These are phyloP conservation scores for Eublepharis macularius DNA, from an alignment of 2,113 vertebrate genomes.

Conservation along the genomic window DNA sequence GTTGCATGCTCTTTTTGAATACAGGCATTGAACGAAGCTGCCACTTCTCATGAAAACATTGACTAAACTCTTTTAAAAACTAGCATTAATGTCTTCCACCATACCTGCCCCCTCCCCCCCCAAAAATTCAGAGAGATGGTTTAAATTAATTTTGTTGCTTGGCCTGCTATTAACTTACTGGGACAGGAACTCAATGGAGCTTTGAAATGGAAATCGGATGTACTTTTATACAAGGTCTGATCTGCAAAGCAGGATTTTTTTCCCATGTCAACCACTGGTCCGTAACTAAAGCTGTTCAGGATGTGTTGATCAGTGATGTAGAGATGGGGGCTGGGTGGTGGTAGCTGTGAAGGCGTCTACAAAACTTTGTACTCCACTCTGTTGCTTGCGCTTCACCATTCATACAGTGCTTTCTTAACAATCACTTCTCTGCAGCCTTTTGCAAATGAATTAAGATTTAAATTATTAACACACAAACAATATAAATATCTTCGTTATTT, in stretches of 20 bases:
- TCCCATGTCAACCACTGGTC: conserved; percentile 35
- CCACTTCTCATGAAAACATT: neutral
- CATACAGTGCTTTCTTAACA: neutral
- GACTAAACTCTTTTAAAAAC: neutral
- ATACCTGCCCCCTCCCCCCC: neutral
- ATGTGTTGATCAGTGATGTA: conserved; percentile 7
- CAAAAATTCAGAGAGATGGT: neutral
- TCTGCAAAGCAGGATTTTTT: conserved; percentile 48
- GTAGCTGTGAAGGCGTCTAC: too few species aligned
- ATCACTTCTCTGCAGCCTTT: neutral
- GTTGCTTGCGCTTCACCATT: neutral
- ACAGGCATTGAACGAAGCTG: neutral
- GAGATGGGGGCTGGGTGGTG: neutral
- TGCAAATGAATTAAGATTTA: neutral
- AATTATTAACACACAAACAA: too few species aligned
- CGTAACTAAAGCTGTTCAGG: conserved; percentile 39
- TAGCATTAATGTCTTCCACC: conserved; percentile 2
- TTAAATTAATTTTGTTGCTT: conserved; percentile 39
- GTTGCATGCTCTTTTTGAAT: neutral
- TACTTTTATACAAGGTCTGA: neutral
- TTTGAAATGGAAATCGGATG: conserved; percentile 57
- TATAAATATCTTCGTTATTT: too few species aligned
- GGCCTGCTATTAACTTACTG: conserved; percentile 45
- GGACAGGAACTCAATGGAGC: conserved; percentile 48
- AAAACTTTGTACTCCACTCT: neutral